These are phyloP conservation scores for Heliopora coerulea DNA, from an alignment of 92 coral and sea anemone species.

Conservation along the genomic window DNA sequence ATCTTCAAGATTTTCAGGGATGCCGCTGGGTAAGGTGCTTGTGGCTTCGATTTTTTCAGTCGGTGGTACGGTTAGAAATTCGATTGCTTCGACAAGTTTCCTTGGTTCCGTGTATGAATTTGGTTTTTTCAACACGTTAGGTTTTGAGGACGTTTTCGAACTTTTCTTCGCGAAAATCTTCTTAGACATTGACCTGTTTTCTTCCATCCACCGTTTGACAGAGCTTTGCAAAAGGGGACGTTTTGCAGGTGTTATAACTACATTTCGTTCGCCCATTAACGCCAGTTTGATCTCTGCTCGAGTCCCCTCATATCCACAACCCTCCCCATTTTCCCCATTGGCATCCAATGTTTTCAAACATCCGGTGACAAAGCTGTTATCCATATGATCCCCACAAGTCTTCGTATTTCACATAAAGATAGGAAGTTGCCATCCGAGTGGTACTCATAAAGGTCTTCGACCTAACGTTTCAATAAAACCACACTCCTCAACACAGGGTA, in stretches of 20 bases:
- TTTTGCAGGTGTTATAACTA: constrained; percentile 67
- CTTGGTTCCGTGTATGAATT: too few relatives aligned
- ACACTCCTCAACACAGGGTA: too few relatives aligned
- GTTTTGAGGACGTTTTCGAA: not conserved
- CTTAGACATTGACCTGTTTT: not conserved
- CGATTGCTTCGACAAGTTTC: not conserved
- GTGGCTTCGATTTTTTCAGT: not conserved
- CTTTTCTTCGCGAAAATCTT: not conserved
- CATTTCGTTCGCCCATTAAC: constrained; percentile 65
- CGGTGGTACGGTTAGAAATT: not conserved
- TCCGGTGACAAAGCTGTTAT: constrained; percentile 23
- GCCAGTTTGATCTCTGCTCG: constrained; percentile 68
- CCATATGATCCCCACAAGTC: constrained; percentile 8
- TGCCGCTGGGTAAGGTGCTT: not conserved
- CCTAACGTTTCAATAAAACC: not conserved
- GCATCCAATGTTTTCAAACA: constrained; percentile 24
- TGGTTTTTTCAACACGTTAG: not conserved
- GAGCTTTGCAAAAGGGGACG: constrained; percentile 61
- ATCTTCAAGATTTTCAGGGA: not conserved
- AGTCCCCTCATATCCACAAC: constrained; percentile 48
- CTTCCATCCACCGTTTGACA: constrained; percentile 66
- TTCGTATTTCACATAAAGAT: constrained; percentile 10
- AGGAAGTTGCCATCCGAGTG: constrained; percentile 19
- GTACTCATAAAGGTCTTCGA: constrained; percentile 16
- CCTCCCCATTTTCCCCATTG: constrained; percentile 44